Evolutionary conservation across 2,113 vertebrate species (phyloP), one percentile per base, ranked within the genome.

Genomic region (Neotoma lepida): DNA sequence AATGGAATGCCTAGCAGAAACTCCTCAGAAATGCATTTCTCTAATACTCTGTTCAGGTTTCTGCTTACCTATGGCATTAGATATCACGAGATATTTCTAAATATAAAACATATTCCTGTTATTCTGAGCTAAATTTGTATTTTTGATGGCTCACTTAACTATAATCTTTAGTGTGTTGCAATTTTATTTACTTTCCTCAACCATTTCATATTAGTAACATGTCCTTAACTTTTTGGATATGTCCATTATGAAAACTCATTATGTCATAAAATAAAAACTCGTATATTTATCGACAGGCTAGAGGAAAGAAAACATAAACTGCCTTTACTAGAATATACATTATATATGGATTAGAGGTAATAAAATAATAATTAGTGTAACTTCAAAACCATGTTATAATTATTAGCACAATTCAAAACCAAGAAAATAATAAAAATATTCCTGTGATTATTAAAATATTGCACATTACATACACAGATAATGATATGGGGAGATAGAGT

Each of bases 1-100:
- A 95, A 94, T 92, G 13, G 30, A 95, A 95, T 54, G 9, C 3
- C 68, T 95, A 58, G 66, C 22, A 88, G n/a, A 66, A 86, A 35
- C 18, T 74, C 33, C 63, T 86, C 22, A 84, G n/a, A 92, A 95
- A 84, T 82, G 12, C 17, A 89, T 84, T 91, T 97, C 14, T 84
- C 41, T 54, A 78, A 88, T 88, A 88, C 12, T 39, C 5, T 30
- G 8, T 90, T 46, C 18, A 95, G 4, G 39, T 87, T 92, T 89
- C 63, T n/a, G 12, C 7, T 95, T 63, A 94, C 77, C 24, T 94
- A 4, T 87, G 22, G 39, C 20, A 76, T 78, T 81, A 86, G 68
- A 33, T 41, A 58, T 78, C n/a, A 84, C 0, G 35, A 93, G 28
- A 64, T 4, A 66, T 89, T 84, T 82, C 20, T 82, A 44, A 90